These are phyloP conservation scores for Pseudomyrmex concolor DNA, from an alignment of 1,140 invertebrate species.

Conservation along the genomic window DNA sequence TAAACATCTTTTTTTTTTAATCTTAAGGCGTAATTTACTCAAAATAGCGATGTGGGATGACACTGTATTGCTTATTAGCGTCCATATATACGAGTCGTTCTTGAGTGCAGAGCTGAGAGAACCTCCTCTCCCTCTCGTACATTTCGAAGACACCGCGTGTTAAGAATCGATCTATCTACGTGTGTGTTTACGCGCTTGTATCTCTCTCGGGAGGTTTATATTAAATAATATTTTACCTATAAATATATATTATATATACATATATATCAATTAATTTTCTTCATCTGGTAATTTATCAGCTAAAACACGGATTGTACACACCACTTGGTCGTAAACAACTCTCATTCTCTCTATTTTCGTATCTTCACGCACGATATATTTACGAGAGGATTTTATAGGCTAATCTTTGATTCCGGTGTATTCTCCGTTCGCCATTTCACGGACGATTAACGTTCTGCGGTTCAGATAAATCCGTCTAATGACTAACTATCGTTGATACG, in stretches of 20 bases:
- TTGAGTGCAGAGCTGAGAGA: neutral
- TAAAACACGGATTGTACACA: conserved; percentile 22
- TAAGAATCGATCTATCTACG: neutral
- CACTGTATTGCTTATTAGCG: no score
- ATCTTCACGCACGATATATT: neutral
- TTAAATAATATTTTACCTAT: conserved; percentile 24
- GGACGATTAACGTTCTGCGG: neutral
- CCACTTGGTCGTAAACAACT: neutral
- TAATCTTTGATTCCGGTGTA: conserved; percentile 38
- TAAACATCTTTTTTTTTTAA: no score
- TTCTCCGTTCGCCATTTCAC: neutral
- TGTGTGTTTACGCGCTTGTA: neutral
- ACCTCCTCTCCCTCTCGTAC: neutral
- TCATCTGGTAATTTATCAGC: neutral
- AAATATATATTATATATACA: conserved; percentile 8
- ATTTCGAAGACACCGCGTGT: neutral
- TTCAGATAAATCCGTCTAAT: conserved; percentile 25
- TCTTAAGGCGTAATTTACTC: no score
- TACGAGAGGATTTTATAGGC: conserved; percentile 22
- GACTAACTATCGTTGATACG: conserved; percentile 2
- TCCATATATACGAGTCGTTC: neutral
- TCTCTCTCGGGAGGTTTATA: neutral
- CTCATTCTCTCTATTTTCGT: neutral
- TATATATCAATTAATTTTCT: neutral
- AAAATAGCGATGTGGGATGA: no score